Evolutionary conservation across 1,140 invertebrate species (phyloP).

Genomic region (Drosophila hydei): DNA sequence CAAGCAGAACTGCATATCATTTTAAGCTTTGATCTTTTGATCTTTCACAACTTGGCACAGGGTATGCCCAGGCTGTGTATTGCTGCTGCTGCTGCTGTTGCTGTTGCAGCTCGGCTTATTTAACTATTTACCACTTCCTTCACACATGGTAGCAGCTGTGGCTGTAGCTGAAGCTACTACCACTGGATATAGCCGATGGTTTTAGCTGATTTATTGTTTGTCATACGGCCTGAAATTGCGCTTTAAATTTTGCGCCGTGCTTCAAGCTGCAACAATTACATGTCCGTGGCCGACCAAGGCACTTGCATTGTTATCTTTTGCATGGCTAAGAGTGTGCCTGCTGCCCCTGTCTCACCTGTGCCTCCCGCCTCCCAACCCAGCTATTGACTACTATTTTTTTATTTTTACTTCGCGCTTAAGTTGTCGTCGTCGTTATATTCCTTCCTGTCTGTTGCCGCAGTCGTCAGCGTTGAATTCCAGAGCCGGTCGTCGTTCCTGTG

Average conservation of each 20-base stretch:
- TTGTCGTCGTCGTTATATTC: conserved; percentile 79
- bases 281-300: conserved; percentile 60
- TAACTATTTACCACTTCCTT: conserved; percentile 81
- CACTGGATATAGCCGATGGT: conserved; percentile 57
- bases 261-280: conserved; percentile 77
- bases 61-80: conserved; percentile 21
- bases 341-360: background rate
- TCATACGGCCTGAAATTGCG: conserved; percentile 79
- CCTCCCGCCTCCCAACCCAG: background rate
- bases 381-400: conserved; percentile 80
- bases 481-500: conserved; percentile 72
- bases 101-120: conserved; percentile 58
- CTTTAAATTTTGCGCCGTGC: conserved; percentile 76
- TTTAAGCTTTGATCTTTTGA: too few relatives aligned
- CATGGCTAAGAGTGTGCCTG: conserved; percentile 45
- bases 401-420: conserved; percentile 78
- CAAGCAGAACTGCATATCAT: background rate
- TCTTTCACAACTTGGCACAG: background rate
- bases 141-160: conserved; percentile 38
- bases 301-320: conserved; percentile 48
- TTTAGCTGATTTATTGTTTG: conserved; percentile 80
- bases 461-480: conserved; percentile 55
- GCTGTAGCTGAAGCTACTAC: background rate
- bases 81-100: conserved; percentile 12
- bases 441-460: conserved; percentile 75